These are phyloP conservation scores for Meandrusa payeni DNA, from an alignment of 2,888 invertebrate genomes.

Conservation along the genomic window DNA sequence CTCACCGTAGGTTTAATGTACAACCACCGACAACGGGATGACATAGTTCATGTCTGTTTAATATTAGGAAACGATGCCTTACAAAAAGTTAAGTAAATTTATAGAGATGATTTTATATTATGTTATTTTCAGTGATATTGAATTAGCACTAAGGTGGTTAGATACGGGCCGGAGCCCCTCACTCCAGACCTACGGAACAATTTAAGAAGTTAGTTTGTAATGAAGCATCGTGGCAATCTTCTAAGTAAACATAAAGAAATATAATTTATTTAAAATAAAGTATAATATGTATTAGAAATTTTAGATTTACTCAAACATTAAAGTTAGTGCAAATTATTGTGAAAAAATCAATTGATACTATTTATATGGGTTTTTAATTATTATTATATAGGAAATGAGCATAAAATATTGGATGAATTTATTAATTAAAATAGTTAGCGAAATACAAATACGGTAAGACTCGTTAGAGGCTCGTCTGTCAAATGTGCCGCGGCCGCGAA, in stretches of 20 bases:
- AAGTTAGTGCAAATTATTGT: slow-evolving; percentile 81
- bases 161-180: slow-evolving; percentile 55
- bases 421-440: slow-evolving; percentile 81
- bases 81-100: slow-evolving; percentile 75
- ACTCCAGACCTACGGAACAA: slow-evolving; percentile 73
- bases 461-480: slow-evolving; percentile 77
- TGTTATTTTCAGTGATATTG: slow-evolving; percentile 76
- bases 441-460: slow-evolving; percentile 80
- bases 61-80: slow-evolving; percentile 78
- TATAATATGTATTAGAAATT: slow-evolving; percentile 79
- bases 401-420: slow-evolving; percentile 79
- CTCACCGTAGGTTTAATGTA: slow-evolving; percentile 65
- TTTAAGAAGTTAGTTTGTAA: slow-evolving; percentile 78
- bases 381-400: slow-evolving; percentile 77
- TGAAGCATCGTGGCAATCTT: slow-evolving; percentile 74
- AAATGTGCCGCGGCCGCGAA: slow-evolving; percentile 48
- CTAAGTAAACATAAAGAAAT: slow-evolving; percentile 75
- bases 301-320: slow-evolving; percentile 79
- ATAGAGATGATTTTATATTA: slow-evolving; percentile 76
- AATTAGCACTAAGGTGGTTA: slow-evolving; percentile 52
- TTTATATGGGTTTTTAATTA: slow-evolving; percentile 80
- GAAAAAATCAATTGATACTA: slow-evolving; percentile 78
- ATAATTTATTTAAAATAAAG: slow-evolving; percentile 79
- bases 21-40: slow-evolving; percentile 72
- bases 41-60: slow-evolving; percentile 69